A percentile compares a stretch with the other conserved stretches of the same genome.
Conservation (phyloP, 2,797 vertebrate species). For the Columba guinea region DNA sequence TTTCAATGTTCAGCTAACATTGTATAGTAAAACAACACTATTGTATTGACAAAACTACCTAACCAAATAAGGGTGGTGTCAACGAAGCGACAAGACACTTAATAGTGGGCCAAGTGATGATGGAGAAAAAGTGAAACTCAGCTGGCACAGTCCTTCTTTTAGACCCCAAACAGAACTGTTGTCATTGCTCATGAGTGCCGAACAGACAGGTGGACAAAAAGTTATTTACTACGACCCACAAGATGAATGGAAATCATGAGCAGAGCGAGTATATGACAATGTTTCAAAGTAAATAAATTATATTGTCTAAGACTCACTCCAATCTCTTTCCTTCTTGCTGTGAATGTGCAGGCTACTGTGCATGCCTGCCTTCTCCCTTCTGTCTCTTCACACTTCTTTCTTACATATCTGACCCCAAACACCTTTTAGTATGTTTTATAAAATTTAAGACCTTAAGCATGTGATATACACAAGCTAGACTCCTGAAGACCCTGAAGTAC, state of each 20-base stretch:
- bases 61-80: not conserved
- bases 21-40: not conserved
- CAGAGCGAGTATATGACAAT: not conserved
- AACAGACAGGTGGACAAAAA: not conserved
- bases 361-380: rapidly evolving
- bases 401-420: not conserved
- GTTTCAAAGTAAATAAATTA: not conserved
- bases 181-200: not conserved
- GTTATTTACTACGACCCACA: not conserved
- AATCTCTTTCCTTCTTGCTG: not conserved
- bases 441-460: not conserved
- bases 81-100: not conserved
- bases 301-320: not conserved
- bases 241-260: not conserved
- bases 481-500: not conserved
- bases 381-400: not conserved
- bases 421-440: not conserved
- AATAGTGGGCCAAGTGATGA: not conserved
- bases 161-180: not conserved
- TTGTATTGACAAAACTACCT: not conserved
- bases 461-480: not conserved
- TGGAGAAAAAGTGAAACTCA: not conserved
- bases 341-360: not conserved
- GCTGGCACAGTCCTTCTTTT: not conserved
- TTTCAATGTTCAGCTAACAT: not conserved